Evolutionary conservation across 2,113 vertebrate genomes (phyloP), one percentile per base, ranked within the genome.

Genomic region (Spea bombifrons): DNA sequence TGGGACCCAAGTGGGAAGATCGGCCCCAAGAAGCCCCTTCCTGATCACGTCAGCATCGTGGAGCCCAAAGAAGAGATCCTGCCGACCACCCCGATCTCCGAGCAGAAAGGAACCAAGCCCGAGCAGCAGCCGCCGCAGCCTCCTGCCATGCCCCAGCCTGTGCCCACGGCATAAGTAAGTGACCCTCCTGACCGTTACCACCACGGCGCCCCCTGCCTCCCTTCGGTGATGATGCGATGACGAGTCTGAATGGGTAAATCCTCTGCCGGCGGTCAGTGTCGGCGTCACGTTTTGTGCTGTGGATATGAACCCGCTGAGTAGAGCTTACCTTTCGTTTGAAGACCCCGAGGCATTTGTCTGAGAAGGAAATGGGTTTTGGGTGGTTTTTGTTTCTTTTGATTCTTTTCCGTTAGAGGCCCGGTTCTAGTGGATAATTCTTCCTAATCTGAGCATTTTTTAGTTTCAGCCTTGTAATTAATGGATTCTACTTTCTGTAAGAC

Each of bases 1-100:
- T 99, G 97, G 97, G 97, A 98, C 83, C 95, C 97, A 55, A 99
- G 94, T 74, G 97, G 97, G 70, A 99, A 99, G 88, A 98, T 98
- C 3, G 96, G 96, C 71, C 97, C 97, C 85, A 98, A 98, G 93
- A 99, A 98, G 90, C 97, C 97, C 81, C 90, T 99, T 64, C 97
- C 97, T 47, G 97, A 99, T 85, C 96, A 99, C 0, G 96, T 99
- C 89, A 99, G 50, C 50, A 53, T 53, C 0, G 96, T 99, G 87
- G 96, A 99, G 86, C 97, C 97, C 82, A 98, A 99, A 87, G 97
- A 98, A 43, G 97, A 99, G 90, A 91, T 90, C 64, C 85, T 97
- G 82, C 97, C 97, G 78, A 96, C 95, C 86, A 97, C 96, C 0
- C 97, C 97, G 5, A 92, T 97, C 57, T 99, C 96, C 0, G 97